Conservation (phyloP, 2,888 invertebrate species). For the Amphipoea lucens region DNA sequence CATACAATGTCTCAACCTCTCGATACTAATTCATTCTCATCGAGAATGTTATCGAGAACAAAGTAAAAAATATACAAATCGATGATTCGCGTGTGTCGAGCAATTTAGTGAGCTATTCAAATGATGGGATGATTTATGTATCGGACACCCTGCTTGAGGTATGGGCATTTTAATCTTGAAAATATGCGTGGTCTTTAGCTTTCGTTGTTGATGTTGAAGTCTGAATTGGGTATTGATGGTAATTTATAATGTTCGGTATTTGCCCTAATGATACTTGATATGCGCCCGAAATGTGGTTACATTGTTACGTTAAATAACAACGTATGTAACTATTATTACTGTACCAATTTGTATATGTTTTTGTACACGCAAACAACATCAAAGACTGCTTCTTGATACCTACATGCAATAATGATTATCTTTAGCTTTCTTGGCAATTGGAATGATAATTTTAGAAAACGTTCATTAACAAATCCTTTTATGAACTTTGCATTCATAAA, state of each 20-base stretch:
- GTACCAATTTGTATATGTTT: neutral
- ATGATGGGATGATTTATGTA: slow-evolving; percentile 77
- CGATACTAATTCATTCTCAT: slow-evolving; percentile 62
- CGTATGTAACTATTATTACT: neutral
- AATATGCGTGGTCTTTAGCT: slow-evolving; percentile 21
- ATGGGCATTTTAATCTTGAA: slow-evolving; percentile 34
- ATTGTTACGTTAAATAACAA: neutral
- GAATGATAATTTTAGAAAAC: neutral
- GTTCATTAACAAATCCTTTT: neutral
- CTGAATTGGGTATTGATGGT: slow-evolving; percentile 24
- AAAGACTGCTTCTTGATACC: neutral
- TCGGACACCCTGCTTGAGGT: slow-evolving; percentile 58
- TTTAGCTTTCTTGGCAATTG: neutral
- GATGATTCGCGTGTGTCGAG: slow-evolving; percentile 79
- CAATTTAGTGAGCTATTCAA: slow-evolving; percentile 80
- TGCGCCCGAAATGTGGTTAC: neutral
- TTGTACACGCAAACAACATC: slow-evolving; percentile 8
- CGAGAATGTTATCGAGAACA: slow-evolving; percentile 69
- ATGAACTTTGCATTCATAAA: slow-evolving; percentile 15
- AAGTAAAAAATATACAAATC: slow-evolving; percentile 76
- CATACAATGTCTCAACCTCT: slow-evolving; percentile 58
- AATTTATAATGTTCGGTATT: slow-evolving; percentile 3
- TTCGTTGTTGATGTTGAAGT: slow-evolving; percentile 17
- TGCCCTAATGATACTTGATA: slow-evolving; percentile 6
- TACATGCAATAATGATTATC: neutral